Percentiles rank a stretch among this genome's conserved stretches.
Evolutionary conservation across 2,113 vertebrate species (phyloP).

Genomic region (Mirza zaza): DNA sequence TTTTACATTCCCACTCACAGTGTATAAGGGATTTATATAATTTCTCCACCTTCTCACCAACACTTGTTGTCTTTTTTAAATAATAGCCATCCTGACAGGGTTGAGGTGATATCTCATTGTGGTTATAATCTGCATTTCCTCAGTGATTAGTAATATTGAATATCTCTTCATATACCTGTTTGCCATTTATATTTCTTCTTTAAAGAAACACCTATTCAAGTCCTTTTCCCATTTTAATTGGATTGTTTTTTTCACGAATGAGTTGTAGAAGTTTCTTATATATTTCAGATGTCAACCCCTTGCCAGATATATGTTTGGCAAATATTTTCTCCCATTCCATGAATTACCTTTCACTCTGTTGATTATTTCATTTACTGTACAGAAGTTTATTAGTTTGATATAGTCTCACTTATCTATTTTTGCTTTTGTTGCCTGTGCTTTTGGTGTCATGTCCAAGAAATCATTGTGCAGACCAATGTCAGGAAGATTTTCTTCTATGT

Average conservation of each 20-base stretch:
- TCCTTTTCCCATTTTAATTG: not conserved
- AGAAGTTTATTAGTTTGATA: not conserved
- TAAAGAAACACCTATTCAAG: not conserved
- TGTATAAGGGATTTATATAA: not conserved
- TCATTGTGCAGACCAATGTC: not conserved
- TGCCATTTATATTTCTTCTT: not conserved
- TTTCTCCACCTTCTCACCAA: not conserved
- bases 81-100: not conserved
- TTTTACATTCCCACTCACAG: not conserved
- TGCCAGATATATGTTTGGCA: not conserved
- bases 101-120: not conserved
- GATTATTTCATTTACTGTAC: not conserved
- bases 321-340: not conserved
- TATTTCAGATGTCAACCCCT: not conserved
- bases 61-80: not conserved
- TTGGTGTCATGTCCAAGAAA: not conserved
- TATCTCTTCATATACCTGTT: not conserved
- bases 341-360: not conserved
- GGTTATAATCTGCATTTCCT: not conserved
- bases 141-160: not conserved
- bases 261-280: not conserved
- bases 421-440: not conserved
- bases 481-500: not conserved
- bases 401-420: not conserved
- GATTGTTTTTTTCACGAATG: not conserved